Conservation (phyloP, 2,797 vertebrate species). For the Leucoraja ocellata region DNA sequence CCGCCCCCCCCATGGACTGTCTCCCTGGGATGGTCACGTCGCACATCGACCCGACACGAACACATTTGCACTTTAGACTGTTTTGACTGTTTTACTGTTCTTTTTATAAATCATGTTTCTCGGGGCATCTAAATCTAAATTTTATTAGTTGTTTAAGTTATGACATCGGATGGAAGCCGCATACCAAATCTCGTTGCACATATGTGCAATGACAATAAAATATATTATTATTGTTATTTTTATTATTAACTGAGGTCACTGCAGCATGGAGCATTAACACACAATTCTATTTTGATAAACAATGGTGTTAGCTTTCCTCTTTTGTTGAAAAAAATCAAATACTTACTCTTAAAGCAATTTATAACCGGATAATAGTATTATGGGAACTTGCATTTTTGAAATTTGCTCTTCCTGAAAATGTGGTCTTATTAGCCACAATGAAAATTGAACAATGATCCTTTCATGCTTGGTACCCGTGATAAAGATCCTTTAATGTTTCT, state of each 20-base stretch:
- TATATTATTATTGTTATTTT: no score
- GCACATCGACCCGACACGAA: no score
- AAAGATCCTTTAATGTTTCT: neutral
- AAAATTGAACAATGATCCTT: neutral
- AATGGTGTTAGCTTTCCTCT: neutral
- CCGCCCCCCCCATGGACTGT: no score
- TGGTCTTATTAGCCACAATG: conserved; percentile 1
- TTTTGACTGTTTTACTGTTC: no score
- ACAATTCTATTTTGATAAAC: conserved; percentile 14
- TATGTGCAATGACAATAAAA: no score
- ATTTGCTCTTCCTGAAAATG: conserved; percentile 22
- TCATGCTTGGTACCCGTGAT: neutral
- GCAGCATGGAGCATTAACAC: neutral
- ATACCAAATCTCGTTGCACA: no score
- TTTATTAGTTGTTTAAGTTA: no score
- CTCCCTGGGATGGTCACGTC: no score
- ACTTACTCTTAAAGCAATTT: neutral
- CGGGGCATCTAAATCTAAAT: no score
- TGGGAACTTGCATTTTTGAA: neutral
- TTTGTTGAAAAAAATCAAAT: neutral
- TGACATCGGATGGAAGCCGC: no score
- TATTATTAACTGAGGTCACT: neutral
- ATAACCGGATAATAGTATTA: neutral
- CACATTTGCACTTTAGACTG: no score
- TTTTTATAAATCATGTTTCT: no score